phyloP scores from a whole-genome alignment of 37 sponge, comb jelly and placozoan species.

The Tethya wilhelma region DNA sequence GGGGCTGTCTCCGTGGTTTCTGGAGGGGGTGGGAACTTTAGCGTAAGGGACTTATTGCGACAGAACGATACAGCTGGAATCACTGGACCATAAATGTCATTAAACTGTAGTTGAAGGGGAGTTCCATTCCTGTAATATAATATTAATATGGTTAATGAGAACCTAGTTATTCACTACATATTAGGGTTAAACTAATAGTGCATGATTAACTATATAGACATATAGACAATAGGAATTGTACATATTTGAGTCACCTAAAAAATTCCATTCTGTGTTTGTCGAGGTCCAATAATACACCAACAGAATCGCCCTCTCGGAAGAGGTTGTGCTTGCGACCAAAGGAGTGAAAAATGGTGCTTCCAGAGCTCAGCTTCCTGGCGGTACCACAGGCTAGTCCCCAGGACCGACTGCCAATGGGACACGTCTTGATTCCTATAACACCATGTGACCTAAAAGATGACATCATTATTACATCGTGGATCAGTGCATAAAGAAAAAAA shows the following conservation, averaged over 20 bases:
- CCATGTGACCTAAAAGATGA: constrained; percentile 27
- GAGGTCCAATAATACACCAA: constrained; percentile 57
- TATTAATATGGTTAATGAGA: no score
- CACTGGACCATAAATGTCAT: constrained; percentile 55
- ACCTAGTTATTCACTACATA: no score
- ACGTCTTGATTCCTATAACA: constrained; percentile 46
- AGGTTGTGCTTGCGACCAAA: constrained; percentile 22
- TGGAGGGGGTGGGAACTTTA: constrained; percentile 45
- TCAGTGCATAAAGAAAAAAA: background rate
- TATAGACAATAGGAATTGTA: no score
- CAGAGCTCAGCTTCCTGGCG: constrained; percentile 48
- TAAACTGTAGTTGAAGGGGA: constrained; percentile 29
- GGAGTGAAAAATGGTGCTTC: constrained; percentile 23
- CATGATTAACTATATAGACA: background rate
- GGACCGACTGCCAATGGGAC: constrained; percentile 34
- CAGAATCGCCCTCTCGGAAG: constrained; percentile 40
- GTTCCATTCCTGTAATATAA: constrained; percentile 24
- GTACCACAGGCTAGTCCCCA: constrained; percentile 57
- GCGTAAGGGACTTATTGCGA: constrained; percentile 45
- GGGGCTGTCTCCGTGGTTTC: background rate
- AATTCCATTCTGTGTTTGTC: constrained; percentile 31
- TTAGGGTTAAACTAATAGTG: no score
- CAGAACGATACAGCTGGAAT: constrained; percentile 61
- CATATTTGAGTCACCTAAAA: constrained; percentile 21
- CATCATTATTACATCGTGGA: background rate